Percentiles rank a stretch among this genome's conserved stretches.
Conservation (phyloP, 2,797 vertebrate species). For the Adelosebastes latens region DNA sequence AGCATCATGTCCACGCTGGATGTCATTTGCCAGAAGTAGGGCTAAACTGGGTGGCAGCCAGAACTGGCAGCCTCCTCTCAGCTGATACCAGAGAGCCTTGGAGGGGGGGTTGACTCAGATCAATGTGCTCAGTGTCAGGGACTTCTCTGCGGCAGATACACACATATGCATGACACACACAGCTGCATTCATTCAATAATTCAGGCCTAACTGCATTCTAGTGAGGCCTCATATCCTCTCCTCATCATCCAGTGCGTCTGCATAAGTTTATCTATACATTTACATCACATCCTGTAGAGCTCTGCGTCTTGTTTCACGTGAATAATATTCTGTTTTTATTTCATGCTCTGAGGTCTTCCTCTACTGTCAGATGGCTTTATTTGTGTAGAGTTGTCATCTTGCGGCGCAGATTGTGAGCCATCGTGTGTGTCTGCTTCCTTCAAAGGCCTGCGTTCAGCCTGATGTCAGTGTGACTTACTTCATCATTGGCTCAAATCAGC, state of each 20-base stretch:
- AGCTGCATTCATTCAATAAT: neutral
- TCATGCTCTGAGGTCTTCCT: conserved; percentile 6
- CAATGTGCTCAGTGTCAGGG: conserved; percentile 28
- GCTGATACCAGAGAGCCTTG: conserved; percentile 20
- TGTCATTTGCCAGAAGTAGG: neutral
- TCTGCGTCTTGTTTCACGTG: neutral
- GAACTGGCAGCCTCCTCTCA: conserved; percentile 14
- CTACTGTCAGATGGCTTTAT: conserved; percentile 33
- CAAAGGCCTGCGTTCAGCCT: conserved; percentile 33
- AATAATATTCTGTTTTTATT: neutral
- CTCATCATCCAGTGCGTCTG: neutral
- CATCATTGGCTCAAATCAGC: conserved; percentile 74
- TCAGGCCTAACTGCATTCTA: neutral
- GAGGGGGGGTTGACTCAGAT: conserved; percentile 20
- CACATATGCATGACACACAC: neutral
- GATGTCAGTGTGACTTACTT: conserved; percentile 65
- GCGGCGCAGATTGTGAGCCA: conserved; percentile 57
- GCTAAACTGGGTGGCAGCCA: conserved; percentile 15
- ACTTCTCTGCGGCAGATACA: neutral
- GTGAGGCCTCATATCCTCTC: neutral
- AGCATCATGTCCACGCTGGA: conserved; percentile 3
- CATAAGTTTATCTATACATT: neutral
- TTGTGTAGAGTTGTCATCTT: conserved; percentile 41
- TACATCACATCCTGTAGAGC: neutral
- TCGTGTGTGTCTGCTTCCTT: conserved; percentile 38